These are phyloP conservation scores for Cryptotis parvus DNA, from an alignment of 2,113 vertebrate species.

Conservation along the genomic window DNA sequence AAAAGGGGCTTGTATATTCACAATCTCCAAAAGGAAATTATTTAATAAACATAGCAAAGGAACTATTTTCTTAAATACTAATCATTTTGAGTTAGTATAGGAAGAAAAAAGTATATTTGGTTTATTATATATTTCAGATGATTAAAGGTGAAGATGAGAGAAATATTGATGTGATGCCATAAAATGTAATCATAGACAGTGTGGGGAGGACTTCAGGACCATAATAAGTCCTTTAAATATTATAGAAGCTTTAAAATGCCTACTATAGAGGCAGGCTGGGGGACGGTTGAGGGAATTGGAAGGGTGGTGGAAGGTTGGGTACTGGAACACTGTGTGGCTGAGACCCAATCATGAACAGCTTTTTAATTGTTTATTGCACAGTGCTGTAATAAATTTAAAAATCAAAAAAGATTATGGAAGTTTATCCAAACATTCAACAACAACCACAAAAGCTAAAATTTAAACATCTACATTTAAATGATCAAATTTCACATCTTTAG, in stretches of 20 bases:
- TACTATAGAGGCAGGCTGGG: too few relatives aligned
- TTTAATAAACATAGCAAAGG: slow-evolving; percentile 22
- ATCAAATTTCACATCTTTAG: not conserved
- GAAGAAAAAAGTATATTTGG: not conserved
- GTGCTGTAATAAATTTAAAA: too few relatives aligned
- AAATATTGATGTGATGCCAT: too few relatives aligned
- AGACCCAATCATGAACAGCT: too few relatives aligned
- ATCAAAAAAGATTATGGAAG: slow-evolving; percentile 20
- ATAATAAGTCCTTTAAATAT: not conserved
- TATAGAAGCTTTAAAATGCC: slow-evolving; percentile 18
- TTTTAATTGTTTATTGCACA: too few relatives aligned
- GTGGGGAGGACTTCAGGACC: slow-evolving; percentile 23
- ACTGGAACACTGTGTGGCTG: too few relatives aligned
- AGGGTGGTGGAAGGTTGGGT: too few relatives aligned
- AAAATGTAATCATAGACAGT: slow-evolving; percentile 48
- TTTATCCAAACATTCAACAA: slow-evolving; percentile 50
- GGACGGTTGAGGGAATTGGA: too few relatives aligned
- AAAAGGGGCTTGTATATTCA: not conserved
- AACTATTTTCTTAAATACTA: slow-evolving; percentile 1
- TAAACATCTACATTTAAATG: slow-evolving; percentile 26
- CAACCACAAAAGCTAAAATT: not conserved
- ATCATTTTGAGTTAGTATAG: slow-evolving; percentile 9
- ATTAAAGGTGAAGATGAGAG: slow-evolving; percentile 42
- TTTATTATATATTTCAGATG: slow-evolving; percentile 58
- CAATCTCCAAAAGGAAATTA: slow-evolving; percentile 46